A percentile compares a stretch with the other conserved stretches of the same genome.
phyloP scores from a whole-genome alignment of 2,797 vertebrate genomes.

The Onychomys leucogaster region DNA sequence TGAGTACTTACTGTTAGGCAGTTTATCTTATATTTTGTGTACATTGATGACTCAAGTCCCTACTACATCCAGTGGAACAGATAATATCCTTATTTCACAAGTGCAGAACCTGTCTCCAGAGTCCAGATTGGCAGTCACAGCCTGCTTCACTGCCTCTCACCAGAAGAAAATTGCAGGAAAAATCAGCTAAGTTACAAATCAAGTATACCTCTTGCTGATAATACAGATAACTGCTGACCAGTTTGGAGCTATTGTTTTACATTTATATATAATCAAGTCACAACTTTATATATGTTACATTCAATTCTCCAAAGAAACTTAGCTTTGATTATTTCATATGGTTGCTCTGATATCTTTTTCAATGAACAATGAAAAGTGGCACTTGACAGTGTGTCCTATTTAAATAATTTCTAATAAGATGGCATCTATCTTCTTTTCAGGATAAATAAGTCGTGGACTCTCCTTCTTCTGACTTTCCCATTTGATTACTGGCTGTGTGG shows the following conservation, averaged over 20 bases:
- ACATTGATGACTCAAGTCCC: neutral
- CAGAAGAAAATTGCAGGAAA: neutral
- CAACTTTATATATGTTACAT: neutral
- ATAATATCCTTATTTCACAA: neutral
- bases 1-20: neutral
- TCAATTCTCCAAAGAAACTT: neutral
- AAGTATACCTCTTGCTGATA: neutral
- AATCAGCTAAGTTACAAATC: neutral
- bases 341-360: neutral
- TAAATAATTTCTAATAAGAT: neutral
- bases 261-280: neutral
- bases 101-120: neutral
- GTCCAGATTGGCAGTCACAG: no score
- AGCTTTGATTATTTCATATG: slow-evolving; percentile 17
- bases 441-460: neutral
- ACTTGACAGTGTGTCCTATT: neutral
- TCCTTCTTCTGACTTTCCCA: neutral
- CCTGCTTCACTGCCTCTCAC: neutral
- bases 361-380: neutral
- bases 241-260: neutral
- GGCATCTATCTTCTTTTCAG: neutral
- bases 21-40: neutral
- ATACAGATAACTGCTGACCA: neutral
- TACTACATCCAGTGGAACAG: neutral
- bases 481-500: neutral